Evolutionary conservation across 2,797 vertebrate genomes (phyloP), one percentile per base, ranked within the genome.

Genomic region (Liparis tanakae): DNA sequence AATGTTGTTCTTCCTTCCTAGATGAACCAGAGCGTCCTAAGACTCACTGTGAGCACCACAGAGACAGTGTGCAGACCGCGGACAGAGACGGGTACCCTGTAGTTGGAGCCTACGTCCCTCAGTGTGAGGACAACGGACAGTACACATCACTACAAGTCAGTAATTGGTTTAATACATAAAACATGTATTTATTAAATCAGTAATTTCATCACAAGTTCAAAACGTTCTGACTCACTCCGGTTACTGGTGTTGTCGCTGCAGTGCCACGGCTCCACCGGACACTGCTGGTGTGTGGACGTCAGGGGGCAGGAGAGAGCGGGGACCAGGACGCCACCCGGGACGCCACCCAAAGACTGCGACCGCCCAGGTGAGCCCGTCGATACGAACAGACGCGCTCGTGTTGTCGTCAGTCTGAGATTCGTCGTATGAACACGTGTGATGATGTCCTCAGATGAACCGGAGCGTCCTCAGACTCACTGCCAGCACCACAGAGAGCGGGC

Each of bases 211-310:
- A 4, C n/a, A 30, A 30, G 14, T 54, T 54, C 13, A 2, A 14
- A 30, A 51, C 50, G 30, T 15, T 3, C 10, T 0, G 13, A 14
- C 25, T 54, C 10, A 13, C 30, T 53, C 6, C 22, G 51, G 51
- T 14, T 7, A 30, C 48, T 51, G 48, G 44, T 30, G 2, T 54
- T 0, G 12, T 20, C 44, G 18, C 33, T 59, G 44, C 91, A 97
- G 90, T 97, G 96, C 62, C 95, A 96, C 0, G 2, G 93, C 12
- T 93, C 95, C 78, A 94, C 93, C 0, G 96, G 96, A 64, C 76
- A 96, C 77, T 97, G 96, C 81, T 97, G 96, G 96, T 97, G 96
- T 0, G 96, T 98, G 88, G 93, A 96, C 6, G 81, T 7, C 0
- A 71, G 73, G 0, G 96, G 96, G 10, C 92, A 93, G 57, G 96